These are phyloP conservation scores for Pogonus chalceus DNA, from an alignment of 1,140 invertebrate species.

Conservation along the genomic window DNA sequence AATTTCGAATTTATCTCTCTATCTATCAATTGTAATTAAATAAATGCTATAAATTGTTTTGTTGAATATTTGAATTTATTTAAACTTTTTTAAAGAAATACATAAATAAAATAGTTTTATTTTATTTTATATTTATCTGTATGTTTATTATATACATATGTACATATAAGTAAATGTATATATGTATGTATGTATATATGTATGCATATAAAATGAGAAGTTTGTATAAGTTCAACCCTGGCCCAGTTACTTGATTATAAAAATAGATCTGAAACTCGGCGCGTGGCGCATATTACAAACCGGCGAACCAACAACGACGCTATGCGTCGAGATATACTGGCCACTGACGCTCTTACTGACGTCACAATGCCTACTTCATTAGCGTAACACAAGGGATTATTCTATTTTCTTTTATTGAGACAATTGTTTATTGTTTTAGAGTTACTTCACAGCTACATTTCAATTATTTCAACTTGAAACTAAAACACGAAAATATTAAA, in stretches of 20 bases:
- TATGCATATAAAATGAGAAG: slow-evolving; percentile 4
- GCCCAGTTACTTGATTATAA: neutral
- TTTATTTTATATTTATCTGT: neutral
- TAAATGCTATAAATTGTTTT: too few relatives aligned
- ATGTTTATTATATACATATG: neutral
- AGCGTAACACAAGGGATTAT: too few relatives aligned
- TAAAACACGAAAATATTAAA: too few relatives aligned
- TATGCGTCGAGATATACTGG: neutral
- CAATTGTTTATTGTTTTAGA: slow-evolving; percentile 3
- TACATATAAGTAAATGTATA: neutral
- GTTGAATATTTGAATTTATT: too few relatives aligned
- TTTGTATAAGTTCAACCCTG: neutral
- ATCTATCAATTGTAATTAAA: too few relatives aligned
- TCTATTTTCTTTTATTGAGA: too few relatives aligned
- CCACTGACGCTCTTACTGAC: neutral
- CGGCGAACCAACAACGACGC: neutral
- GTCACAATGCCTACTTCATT: too few relatives aligned
- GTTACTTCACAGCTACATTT: neutral
- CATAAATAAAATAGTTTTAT: too few relatives aligned
- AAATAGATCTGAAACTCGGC: neutral
- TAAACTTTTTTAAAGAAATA: too few relatives aligned
- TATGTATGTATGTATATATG: slow-evolving; percentile 12
- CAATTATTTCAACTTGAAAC: too few relatives aligned
- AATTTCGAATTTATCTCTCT: too few relatives aligned
- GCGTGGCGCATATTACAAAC: neutral